A percentile compares a stretch with the other conserved stretches of the same genome.
Conservation (phyloP, 1,140 invertebrate species). For the Meloidogyne floridensis region DNA sequence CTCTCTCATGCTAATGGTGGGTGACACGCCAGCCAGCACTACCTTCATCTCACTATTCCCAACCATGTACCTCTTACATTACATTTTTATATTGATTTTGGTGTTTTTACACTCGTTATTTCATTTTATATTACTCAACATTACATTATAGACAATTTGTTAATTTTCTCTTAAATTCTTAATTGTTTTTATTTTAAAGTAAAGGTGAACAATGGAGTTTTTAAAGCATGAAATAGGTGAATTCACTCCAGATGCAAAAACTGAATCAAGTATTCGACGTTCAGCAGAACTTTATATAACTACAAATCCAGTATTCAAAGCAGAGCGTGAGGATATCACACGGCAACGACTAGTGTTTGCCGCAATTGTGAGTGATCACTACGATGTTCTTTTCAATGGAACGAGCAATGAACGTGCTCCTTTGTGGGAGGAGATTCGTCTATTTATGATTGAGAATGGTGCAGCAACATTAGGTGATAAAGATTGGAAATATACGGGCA, state of each 20-base stretch:
- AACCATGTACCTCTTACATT: neutral
- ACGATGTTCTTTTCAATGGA: conserved; percentile 25
- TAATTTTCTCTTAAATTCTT: neutral
- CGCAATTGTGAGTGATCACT: conserved; percentile 16
- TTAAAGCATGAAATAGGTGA: neutral
- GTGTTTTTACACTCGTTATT: neutral
- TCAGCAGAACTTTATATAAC: neutral
- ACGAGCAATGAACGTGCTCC: conserved; percentile 4
- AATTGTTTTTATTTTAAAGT: neutral
- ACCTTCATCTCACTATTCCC: neutral
- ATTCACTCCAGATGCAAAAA: neutral
- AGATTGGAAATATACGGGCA: conserved; percentile 27
- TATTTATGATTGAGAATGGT: conserved; percentile 22
- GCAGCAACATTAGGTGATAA: conserved; percentile 25
- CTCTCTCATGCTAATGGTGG: too few relatives aligned
- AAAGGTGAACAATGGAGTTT: neutral
- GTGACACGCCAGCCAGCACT: neutral
- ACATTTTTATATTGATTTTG: conserved; percentile 1
- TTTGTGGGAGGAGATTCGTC: conserved; percentile 24
- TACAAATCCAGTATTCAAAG: neutral
- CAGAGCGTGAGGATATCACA: conserved; percentile 25
- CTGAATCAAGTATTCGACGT: conserved; percentile 1
- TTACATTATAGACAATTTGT: neutral
- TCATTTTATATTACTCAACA: neutral
- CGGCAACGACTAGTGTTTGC: conserved; percentile 22